These are phyloP conservation scores for Zaprionus capensis DNA, from an alignment of 1,140 invertebrate species.

Conservation along the genomic window DNA sequence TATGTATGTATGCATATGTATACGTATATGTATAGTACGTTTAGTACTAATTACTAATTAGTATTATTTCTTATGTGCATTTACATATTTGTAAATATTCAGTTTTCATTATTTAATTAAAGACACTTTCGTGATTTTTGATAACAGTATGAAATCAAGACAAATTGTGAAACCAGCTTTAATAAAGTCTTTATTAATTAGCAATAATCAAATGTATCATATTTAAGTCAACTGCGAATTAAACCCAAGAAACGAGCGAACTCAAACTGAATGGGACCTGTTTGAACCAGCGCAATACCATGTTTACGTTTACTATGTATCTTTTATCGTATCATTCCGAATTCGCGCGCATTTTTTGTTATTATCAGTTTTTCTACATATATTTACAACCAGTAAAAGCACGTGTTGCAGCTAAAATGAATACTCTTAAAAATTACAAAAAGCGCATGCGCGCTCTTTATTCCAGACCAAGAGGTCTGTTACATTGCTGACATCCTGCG, in stretches of 20 bases:
- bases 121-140: too few species aligned
- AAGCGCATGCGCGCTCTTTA: constrained; percentile 16
- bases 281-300: not conserved
- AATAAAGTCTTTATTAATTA: too few species aligned
- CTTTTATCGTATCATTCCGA: not conserved
- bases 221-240: not conserved
- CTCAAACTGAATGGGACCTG: not conserved
- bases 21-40: too few species aligned
- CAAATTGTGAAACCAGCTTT: too few species aligned
- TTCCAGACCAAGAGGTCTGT: not conserved
- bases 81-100: too few species aligned
- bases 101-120: too few species aligned
- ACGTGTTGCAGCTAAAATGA: not conserved
- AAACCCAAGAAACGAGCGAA: not conserved
- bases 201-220: not conserved
- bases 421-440: not conserved
- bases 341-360: constrained; percentile 1
- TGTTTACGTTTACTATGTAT: constrained; percentile 2
- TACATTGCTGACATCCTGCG: constrained; percentile 25
- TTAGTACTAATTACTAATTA: too few species aligned
- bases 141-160: too few species aligned
- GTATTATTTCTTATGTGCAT: too few species aligned
- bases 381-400: constrained; percentile 3
- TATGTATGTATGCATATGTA: too few species aligned
- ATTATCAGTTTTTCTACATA: not conserved